Evolutionary conservation across 2,113 vertebrate genomes (phyloP), one percentile per base, ranked within the genome.

Genomic region (Chaetura pelagica): DNA sequence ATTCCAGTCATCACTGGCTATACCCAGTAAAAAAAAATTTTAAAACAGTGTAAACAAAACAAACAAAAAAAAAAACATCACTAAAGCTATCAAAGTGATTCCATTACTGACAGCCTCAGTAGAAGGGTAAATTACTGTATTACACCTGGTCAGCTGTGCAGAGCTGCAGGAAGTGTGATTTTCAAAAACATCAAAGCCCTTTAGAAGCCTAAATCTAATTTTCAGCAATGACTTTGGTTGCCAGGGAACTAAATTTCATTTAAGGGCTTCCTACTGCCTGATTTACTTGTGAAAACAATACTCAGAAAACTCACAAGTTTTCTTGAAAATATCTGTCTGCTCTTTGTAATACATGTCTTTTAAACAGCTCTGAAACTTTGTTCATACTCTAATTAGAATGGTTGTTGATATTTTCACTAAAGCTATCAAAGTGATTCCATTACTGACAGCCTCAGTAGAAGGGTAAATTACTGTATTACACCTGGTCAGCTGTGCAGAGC

Each of bases 201-300:
- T 95, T 83, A 90, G 55, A 91, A 96, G 59, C 75, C 78, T 80
- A 94, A 95, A 96, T 88, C 93, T 71, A 85, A 95, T 96, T 96
- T 97, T 93, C 15, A 12, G 84, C 85, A 78, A 90, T 89, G 64
- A 42, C 5, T 64, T 96, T 58, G 30, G 95, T 96, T 96, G 91
- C 93, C 93, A 83, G 93, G 91, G 95, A 89, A 95, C 93, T 94
- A 84, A 87, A 94, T 95, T 95, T 96, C 77, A 94, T 95, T 97
- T 96, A 93, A 89, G 54, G 84, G 59, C 84, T 83, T 93, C 74
- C 59, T 90, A 93, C 75, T 85, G 82, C 48, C 82, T 90, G 72
- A 52, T 85, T 88, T 83, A 73, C 38, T 94, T 85, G 75, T 74
- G 82, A 85, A 93, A 96, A 96, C 2, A 18, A 85, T 93, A 59